Percentiles rank a stretch among this genome's conserved stretches.
phyloP scores from a whole-genome alignment of 2,888 invertebrate species.

The Drosophila greeni region DNA sequence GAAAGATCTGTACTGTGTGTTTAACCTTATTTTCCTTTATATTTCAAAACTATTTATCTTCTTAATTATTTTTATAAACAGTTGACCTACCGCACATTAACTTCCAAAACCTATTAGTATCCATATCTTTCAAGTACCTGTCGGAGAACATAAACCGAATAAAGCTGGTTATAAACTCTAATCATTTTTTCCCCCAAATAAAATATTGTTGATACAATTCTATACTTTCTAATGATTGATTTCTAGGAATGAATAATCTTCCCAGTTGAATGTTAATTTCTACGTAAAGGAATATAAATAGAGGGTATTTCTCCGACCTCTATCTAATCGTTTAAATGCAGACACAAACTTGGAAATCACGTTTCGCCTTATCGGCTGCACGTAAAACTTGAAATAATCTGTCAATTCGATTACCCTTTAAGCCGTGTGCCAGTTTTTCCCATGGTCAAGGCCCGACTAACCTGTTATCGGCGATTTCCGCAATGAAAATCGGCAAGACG shows the following conservation, averaged over 20 bases:
- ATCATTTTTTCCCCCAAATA: too few relatives aligned
- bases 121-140: neutral
- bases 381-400: slow-evolving; percentile 42
- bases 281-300: neutral
- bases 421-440: slow-evolving; percentile 6
- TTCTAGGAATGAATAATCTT: slow-evolving; percentile 3
- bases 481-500: slow-evolving; percentile 69
- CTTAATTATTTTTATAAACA: too few relatives aligned
- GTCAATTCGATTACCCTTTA: slow-evolving; percentile 2
- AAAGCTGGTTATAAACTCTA: neutral
- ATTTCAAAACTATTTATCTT: neutral
- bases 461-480: slow-evolving; percentile 74
- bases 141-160: too few relatives aligned
- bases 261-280: neutral
- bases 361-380: slow-evolving; percentile 27
- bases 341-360: slow-evolving; percentile 1
- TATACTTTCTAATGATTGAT: neutral
- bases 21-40: neutral
- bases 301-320: slow-evolving; percentile 7
- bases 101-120: neutral
- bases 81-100: neutral
- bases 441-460: slow-evolving; percentile 46
- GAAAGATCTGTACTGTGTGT: neutral
- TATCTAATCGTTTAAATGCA: slow-evolving; percentile 15
- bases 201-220: neutral